Evolutionary conservation across 1,140 invertebrate species (phyloP).

Genomic region (Neuroterus valhalla): DNA sequence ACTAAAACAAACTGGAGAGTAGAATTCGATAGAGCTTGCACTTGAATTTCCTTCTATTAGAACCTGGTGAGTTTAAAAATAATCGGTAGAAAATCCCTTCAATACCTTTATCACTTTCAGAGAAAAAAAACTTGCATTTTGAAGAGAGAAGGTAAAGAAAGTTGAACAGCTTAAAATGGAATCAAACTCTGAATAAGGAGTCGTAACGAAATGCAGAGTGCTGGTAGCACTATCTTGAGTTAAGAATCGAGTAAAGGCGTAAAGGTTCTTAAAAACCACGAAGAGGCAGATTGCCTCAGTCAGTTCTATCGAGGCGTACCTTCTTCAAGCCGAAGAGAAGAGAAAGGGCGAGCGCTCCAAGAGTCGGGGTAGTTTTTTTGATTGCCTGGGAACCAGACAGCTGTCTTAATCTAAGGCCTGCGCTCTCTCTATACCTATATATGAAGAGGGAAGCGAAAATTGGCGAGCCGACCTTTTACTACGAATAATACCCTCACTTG

Average conservation of each 20-base stretch:
- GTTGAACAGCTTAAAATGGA: slow-evolving; percentile 47
- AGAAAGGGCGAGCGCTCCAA: slow-evolving; percentile 39
- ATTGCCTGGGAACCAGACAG: slow-evolving; percentile 57
- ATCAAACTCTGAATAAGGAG: slow-evolving; percentile 49
- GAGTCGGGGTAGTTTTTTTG: slow-evolving; percentile 54
- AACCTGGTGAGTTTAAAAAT: too few species aligned
- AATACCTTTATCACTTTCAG: too few species aligned
- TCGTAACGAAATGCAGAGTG: slow-evolving; percentile 64
- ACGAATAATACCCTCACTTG: slow-evolving; percentile 48
- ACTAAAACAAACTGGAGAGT: too few species aligned
- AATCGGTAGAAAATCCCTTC: too few species aligned
- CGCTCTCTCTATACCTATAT: background rate
- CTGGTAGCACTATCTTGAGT: slow-evolving; percentile 53
- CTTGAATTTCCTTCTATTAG: too few species aligned
- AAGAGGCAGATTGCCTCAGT: slow-evolving; percentile 61
- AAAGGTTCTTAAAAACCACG: slow-evolving; percentile 73
- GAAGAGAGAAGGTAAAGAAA: slow-evolving; percentile 35
- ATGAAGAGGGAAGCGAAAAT: slow-evolving; percentile 7
- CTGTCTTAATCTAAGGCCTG: slow-evolving; percentile 49
- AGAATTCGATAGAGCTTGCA: too few species aligned
- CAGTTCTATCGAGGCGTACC: slow-evolving; percentile 45
- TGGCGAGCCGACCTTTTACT: slow-evolving; percentile 36
- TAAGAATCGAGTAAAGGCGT: slow-evolving; percentile 55
- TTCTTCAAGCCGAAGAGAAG: slow-evolving; percentile 57
- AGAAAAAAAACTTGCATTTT: too few species aligned